Evolutionary conservation across 2,888 invertebrate species (phyloP), one percentile per base, ranked within the genome.

Genomic region (Melanophora roralis): DNA sequence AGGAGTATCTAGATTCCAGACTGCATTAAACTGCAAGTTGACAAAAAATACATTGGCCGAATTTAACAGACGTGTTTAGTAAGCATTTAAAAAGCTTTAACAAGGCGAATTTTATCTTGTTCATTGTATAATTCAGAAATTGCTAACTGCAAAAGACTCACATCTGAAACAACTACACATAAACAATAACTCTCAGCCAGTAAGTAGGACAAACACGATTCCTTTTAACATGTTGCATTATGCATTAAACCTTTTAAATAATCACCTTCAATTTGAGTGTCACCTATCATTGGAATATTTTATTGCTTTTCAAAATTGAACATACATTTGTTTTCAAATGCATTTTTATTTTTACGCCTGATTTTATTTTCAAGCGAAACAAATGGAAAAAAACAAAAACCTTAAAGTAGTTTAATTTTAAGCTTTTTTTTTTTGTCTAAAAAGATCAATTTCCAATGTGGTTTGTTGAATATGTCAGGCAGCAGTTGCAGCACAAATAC

Each of bases 401-500:
- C 38, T 65, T 74, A 59, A 69, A 74, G 57, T 74, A 51, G 69
- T 65, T 74, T 43, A 65, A 69, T 78, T 74, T 74, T 19, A 53
- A 53, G 59, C 47, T 65, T 74, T 74, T 68, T 69, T 47, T 55
- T 53, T 43, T 16, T 23, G n/a, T 19, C 32, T 45, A 16, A 36
- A 64, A 32, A 53, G 51, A 49, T 45, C 59, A 57, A 38, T 32
- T 74, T 57, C 6, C 9, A 74, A 43, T 40, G 12, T 12, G 57
- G 38, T 21, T 57, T 36, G 38, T 51, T 34, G 23, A 21, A 32
- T 23, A 11, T 23, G 23, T 27, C 14, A 62, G 27, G 34, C 55
- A 45, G 55, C 49, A 45, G 34, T 47, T 27, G 27, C 6, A 5
- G 6, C 6, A 27, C 4, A 5, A 6, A 27, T 5, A 27, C 27